Conservation (phyloP, 2,113 vertebrate species). For the Poeciliopsis retropinna region DNA sequence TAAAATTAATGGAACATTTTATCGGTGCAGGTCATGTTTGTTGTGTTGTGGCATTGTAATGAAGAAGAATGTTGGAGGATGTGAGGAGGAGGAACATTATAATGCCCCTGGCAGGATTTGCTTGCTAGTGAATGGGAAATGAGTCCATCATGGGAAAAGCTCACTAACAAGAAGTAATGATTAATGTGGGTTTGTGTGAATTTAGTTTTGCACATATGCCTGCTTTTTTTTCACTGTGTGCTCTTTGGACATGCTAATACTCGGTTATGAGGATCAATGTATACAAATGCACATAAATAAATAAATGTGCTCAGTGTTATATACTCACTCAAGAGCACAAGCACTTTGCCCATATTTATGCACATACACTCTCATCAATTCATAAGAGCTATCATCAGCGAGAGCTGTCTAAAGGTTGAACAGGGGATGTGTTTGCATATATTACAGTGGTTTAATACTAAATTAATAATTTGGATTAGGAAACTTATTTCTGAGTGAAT, state of each 20-base stretch:
- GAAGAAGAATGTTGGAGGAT: slow-evolving; percentile 61
- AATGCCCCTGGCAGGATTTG: slow-evolving; percentile 51
- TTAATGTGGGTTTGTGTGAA: slow-evolving; percentile 45
- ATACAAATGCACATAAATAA: slow-evolving; percentile 25
- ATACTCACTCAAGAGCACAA: slow-evolving; percentile 12
- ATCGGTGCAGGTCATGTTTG: slow-evolving; percentile 70
- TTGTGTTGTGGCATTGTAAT: slow-evolving; percentile 60
- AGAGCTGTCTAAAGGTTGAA: slow-evolving; percentile 2
- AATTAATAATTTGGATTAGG: neutral
- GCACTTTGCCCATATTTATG: neutral
- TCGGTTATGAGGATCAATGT: slow-evolving; percentile 16
- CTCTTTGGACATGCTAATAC: slow-evolving; percentile 23
- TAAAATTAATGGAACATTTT: slow-evolving; percentile 67
- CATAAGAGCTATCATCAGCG: neutral
- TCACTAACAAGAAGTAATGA: slow-evolving; percentile 50
- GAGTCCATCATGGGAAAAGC: slow-evolving; percentile 45
- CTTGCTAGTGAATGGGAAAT: slow-evolving; percentile 47
- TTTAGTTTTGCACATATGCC: slow-evolving; percentile 20
- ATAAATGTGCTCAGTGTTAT: slow-evolving; percentile 5
- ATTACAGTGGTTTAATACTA: neutral
- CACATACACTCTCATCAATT: neutral
- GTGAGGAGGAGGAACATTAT: slow-evolving; percentile 48
- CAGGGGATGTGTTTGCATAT: neutral
- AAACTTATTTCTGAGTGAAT: neutral
- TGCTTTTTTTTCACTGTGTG: slow-evolving; percentile 22